A percentile compares a stretch with the other conserved stretches of the same genome.
Conservation (phyloP, 2,113 vertebrate genomes). For the Psittacus erithacus region DNA sequence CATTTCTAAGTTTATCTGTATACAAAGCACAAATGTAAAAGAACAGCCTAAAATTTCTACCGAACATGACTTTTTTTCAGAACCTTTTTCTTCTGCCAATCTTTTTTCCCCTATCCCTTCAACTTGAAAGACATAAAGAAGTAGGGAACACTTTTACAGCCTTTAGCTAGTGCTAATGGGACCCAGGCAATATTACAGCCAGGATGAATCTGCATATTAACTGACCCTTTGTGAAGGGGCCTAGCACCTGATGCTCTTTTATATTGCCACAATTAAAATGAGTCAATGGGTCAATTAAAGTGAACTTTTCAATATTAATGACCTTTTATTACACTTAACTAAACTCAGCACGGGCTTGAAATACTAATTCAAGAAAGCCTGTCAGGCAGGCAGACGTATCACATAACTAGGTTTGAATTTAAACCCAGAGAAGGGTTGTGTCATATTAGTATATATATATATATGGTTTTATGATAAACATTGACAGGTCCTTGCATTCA, state of each 20-base stretch:
- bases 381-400: not conserved
- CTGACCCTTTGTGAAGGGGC: not conserved
- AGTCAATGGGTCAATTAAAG: constrained; percentile 1
- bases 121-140: not conserved
- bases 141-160: not conserved
- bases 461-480: not conserved
- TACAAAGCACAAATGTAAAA: not conserved
- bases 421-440: not conserved
- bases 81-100: not conserved
- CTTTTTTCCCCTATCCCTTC: not conserved
- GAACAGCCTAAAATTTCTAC: not conserved
- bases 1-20: not conserved
- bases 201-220: not conserved
- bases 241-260: not conserved
- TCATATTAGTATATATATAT: not conserved
- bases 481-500: not conserved
- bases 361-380: not conserved
- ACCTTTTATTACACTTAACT: not conserved
- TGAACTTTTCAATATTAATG: constrained; percentile 48
- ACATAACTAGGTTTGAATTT: not conserved
- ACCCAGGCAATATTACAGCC: not conserved
- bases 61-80: not conserved
- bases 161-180: not conserved
- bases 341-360: not conserved
- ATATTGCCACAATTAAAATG: constrained; percentile 49